Conservation (phyloP, 1,140 invertebrate species). For the Brachionus plicatilis region DNA sequence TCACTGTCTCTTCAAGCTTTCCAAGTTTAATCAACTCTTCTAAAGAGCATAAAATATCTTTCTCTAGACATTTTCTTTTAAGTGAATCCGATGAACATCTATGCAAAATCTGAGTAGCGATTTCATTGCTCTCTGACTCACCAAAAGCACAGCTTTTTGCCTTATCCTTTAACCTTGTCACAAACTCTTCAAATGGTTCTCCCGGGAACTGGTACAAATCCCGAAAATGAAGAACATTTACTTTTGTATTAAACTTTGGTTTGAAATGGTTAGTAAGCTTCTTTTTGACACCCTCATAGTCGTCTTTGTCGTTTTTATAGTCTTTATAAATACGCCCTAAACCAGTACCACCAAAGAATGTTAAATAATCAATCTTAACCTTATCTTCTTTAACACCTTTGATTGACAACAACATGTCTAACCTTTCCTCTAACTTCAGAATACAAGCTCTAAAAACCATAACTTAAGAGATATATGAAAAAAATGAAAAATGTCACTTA, state of each 20-base stretch:
- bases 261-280: neutral
- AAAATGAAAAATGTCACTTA: too few relatives aligned
- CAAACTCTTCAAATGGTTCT: neutral
- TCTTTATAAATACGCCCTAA: neutral
- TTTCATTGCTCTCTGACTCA: neutral
- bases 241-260: neutral
- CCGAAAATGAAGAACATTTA: neutral
- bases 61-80: neutral
- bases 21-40: neutral
- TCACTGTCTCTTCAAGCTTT: neutral
- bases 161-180: neutral
- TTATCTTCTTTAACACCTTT: slow-evolving; percentile 6
- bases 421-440: too few relatives aligned
- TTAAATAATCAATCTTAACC: neutral
- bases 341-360: slow-evolving; percentile 1
- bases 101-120: slow-evolving; percentile 1
- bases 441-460: too few relatives aligned
- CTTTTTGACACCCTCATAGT: slow-evolving; percentile 1
- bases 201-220: neutral
- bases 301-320: neutral
- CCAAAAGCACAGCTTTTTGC: neutral
- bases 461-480: too few relatives aligned
- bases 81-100: neutral
- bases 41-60: neutral
- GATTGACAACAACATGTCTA: neutral